Percentiles rank a stretch among this genome's conserved stretches.
Evolutionary conservation across 2,888 invertebrate genomes (phyloP).

Genomic region (Pristionchus fissidentatus): DNA sequence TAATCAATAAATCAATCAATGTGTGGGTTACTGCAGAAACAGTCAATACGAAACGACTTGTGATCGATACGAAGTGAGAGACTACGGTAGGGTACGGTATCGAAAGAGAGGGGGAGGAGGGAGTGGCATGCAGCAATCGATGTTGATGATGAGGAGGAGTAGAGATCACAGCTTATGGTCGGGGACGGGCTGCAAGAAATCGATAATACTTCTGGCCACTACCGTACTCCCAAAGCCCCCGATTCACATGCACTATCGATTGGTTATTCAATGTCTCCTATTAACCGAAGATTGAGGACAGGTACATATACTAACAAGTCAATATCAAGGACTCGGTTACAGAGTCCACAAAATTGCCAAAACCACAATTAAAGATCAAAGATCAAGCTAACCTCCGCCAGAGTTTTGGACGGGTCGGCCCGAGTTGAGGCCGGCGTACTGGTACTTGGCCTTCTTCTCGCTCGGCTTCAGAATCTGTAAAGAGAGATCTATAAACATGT

Average conservation of each 20-base stretch:
- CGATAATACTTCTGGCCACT: not conserved
- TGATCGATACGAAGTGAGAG: not conserved
- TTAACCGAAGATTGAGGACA: too few relatives aligned
- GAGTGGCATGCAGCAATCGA: not conserved
- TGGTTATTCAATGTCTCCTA: too few relatives aligned
- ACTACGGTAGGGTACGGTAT: constrained; percentile 1
- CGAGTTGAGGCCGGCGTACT: constrained; percentile 78
- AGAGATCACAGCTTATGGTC: not conserved
- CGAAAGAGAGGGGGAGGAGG: not conserved
- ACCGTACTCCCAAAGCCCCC: too few relatives aligned
- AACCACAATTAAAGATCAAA: not conserved
- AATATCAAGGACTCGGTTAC: not conserved
- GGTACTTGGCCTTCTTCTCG: constrained; percentile 80
- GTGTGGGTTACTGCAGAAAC: not conserved
- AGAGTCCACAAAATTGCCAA: not conserved
- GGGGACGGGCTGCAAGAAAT: constrained; percentile 8
- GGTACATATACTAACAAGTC: too few relatives aligned
- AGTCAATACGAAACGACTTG: not conserved
- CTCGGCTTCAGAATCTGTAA: constrained; percentile 79
- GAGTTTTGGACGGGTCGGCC: constrained; percentile 70
- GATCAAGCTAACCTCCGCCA: not conserved
- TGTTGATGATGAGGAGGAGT: not conserved
- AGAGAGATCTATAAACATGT: not conserved
- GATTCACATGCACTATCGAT: too few relatives aligned
- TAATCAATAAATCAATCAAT: constrained; percentile 19